Evolutionary conservation across 2,888 invertebrate species (phyloP).

Genomic region (Heliconius ismenius): DNA sequence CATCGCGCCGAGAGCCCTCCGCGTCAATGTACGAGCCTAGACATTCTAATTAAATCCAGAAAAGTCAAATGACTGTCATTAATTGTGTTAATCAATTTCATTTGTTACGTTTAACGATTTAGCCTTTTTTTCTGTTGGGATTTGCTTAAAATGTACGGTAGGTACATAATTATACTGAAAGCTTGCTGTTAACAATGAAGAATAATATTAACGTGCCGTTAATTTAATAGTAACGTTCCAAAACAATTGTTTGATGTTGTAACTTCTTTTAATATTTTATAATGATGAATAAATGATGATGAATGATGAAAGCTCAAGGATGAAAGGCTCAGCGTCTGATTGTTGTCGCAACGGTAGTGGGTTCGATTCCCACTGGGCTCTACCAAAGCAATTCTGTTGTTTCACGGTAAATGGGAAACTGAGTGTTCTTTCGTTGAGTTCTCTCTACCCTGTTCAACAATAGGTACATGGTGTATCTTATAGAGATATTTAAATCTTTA

Average conservation of each 20-base stretch:
- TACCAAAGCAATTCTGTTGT: too few relatives aligned
- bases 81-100: slow-evolving; percentile 4
- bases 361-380: too few relatives aligned
- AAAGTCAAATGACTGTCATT: slow-evolving; percentile 28
- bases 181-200: background rate
- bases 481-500: too few relatives aligned
- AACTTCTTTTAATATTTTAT: background rate
- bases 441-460: too few relatives aligned
- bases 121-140: background rate
- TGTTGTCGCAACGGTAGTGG: too few relatives aligned
- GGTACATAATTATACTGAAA: background rate
- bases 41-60: slow-evolving; percentile 31
- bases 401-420: too few relatives aligned
- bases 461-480: too few relatives aligned
- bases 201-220: background rate
- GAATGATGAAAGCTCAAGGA: too few relatives aligned
- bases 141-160: background rate
- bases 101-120: slow-evolving; percentile 1
- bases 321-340: too few relatives aligned
- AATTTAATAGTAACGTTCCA: background rate
- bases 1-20: slow-evolving; percentile 18
- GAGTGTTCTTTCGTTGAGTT: too few relatives aligned
- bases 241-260: background rate
- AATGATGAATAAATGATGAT: background rate
- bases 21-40: slow-evolving; percentile 21